Evolutionary conservation across 2,888 invertebrate species (phyloP).

Genomic region (Loripinus fragilis): DNA sequence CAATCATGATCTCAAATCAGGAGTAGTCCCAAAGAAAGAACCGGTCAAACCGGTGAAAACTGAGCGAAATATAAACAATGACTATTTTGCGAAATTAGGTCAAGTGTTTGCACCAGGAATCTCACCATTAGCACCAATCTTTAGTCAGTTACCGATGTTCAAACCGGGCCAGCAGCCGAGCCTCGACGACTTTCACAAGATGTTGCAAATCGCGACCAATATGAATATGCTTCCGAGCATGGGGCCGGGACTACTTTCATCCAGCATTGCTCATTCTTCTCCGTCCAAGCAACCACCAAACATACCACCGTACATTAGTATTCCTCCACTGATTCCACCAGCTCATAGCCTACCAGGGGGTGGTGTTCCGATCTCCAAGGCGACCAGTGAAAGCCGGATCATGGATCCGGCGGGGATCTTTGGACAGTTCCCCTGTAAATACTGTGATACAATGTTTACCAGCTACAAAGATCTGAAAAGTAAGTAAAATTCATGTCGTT

Average conservation of each 20-base stretch:
- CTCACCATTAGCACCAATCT: constrained; percentile 52
- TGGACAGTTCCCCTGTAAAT: constrained; percentile 94
- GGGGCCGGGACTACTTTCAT: constrained; percentile 43
- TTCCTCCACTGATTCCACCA: constrained; percentile 37
- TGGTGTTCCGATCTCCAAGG: constrained; percentile 45
- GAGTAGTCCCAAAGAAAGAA: constrained; percentile 39
- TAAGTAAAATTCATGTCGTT: too few species aligned
- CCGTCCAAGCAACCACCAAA: constrained; percentile 33
- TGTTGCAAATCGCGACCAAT: constrained; percentile 64
- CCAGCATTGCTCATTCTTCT: constrained; percentile 26
- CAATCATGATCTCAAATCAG: constrained; percentile 34
- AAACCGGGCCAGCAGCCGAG: constrained; percentile 54
- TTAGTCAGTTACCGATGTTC: constrained; percentile 53
- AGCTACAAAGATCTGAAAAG: constrained; percentile 95
- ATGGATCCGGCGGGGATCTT: constrained; percentile 18
- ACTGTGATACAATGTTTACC: constrained; percentile 94
- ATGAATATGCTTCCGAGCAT: constrained; percentile 61
- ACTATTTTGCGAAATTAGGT: constrained; percentile 73
- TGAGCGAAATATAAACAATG: constrained; percentile 68
- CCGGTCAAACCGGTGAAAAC: constrained; percentile 45
- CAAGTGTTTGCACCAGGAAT: constrained; percentile 61
- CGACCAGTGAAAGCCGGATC: constrained; percentile 31
- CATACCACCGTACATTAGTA: constrained; percentile 8
- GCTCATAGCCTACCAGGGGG: constrained; percentile 17
- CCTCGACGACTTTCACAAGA: constrained; percentile 62